A percentile compares a stretch with the other conserved stretches of the same genome.
These are phyloP conservation scores for Poeciliopsis retropinna DNA, from an alignment of 2,113 vertebrate species.

Conservation along the genomic window DNA sequence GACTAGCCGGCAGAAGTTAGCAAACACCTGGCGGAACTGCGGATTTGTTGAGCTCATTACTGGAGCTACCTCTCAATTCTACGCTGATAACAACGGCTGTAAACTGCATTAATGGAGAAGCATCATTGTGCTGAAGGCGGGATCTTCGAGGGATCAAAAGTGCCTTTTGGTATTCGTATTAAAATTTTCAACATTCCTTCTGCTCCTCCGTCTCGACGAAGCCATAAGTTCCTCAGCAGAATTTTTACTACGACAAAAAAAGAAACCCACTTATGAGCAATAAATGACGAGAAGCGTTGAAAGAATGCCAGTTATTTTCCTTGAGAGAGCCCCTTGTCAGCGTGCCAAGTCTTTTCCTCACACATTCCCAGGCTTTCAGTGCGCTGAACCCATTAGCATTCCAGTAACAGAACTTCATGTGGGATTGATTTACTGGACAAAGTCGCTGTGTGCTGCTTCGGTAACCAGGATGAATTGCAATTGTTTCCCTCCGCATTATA, in stretches of 20 bases:
- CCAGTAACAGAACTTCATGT: conserved; percentile 32
- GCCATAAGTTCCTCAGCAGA: too few species aligned
- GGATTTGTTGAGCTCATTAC: too few species aligned
- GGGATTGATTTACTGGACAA: conserved; percentile 38
- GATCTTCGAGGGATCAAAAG: neutral
- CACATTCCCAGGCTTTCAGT: conserved; percentile 17
- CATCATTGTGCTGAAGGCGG: too few species aligned
- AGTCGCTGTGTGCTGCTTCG: conserved; percentile 15
- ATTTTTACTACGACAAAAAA: too few species aligned
- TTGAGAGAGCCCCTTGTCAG: neutral
- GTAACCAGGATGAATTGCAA: conserved; percentile 16
- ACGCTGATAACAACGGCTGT: too few species aligned
- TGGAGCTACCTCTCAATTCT: too few species aligned
- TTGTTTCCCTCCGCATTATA: conserved; percentile 11
- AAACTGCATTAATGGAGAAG: too few species aligned
- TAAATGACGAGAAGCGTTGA: neutral
- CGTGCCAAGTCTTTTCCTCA: neutral
- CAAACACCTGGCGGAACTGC: too few species aligned
- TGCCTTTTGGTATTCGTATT: neutral
- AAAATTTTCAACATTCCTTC: neutral
- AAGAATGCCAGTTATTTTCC: neutral
- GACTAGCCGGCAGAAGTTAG: too few species aligned
- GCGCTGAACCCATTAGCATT: conserved; percentile 22
- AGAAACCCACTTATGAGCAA: neutral
- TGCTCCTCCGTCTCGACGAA: neutral